phyloP scores from a whole-genome alignment of 92 coral and sea anemone species.

The Isaurus tuberculatus region DNA sequence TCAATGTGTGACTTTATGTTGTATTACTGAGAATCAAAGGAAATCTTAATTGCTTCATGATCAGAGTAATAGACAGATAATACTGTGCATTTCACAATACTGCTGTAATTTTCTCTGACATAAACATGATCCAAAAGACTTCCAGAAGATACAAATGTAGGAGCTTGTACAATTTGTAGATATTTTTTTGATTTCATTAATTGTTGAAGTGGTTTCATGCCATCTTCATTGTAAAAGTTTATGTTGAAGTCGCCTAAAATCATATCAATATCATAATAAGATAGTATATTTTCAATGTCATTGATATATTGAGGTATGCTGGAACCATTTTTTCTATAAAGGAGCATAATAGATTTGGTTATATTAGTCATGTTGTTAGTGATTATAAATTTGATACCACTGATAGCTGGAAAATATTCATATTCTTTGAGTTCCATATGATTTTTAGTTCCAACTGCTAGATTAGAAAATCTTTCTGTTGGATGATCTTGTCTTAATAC shows the following conservation, averaged over 20 bases:
- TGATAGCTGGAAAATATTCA: constrained; percentile 56
- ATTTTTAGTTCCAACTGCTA: constrained; percentile 54
- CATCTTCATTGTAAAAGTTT: too few species aligned
- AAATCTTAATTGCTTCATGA: too few species aligned
- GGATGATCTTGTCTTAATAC: constrained; percentile 61
- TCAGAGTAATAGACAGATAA: constrained; percentile 9
- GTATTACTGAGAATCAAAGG: constrained; percentile 24
- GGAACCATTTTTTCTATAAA: constrained; percentile 36
- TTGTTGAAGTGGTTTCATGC: too few species aligned
- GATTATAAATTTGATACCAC: constrained; percentile 50
- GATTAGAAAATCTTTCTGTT: constrained; percentile 54
- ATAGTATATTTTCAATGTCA: neutral
- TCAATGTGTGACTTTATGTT: constrained; percentile 4
- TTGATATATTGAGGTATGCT: constrained; percentile 13
- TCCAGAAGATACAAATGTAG: constrained; percentile 44
- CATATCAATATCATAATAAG: constrained; percentile 27
- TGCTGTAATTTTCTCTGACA: constrained; percentile 21
- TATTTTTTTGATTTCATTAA: neutral
- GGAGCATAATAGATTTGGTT: constrained; percentile 41
- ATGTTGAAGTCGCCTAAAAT: constrained; percentile 38
- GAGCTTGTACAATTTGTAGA: constrained; percentile 33
- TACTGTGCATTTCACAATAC: constrained; percentile 22
- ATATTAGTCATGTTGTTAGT: constrained; percentile 38
- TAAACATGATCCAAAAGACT: constrained; percentile 30
- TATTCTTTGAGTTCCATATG: constrained; percentile 48